Percentiles rank a stretch among this genome's conserved stretches.
phyloP scores from a whole-genome alignment of 2,113 vertebrate genomes.

The Phaethon lepturus region DNA sequence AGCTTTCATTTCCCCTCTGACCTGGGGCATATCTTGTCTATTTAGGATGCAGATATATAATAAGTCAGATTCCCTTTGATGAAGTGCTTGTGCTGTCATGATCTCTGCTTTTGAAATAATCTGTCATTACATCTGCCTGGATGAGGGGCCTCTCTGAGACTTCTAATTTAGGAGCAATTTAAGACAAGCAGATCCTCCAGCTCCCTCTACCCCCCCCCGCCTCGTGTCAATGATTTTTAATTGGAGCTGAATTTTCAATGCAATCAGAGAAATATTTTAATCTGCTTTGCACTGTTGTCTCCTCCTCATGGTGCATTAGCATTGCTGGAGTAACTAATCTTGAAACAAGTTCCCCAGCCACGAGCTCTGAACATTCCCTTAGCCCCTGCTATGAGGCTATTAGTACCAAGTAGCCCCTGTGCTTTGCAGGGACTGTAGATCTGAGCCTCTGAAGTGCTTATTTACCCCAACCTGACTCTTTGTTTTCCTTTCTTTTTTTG shows the following conservation, averaged over 20 bases:
- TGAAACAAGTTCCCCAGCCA: not conserved
- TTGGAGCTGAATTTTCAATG: conserved; percentile 33
- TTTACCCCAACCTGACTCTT: not conserved
- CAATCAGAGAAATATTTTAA: conserved; percentile 8
- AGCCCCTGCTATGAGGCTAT: not conserved
- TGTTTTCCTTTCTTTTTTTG: not conserved
- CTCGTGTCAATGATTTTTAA: not conserved
- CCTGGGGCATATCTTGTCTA: not conserved
- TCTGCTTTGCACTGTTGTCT: not conserved
- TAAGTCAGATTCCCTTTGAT: not conserved
- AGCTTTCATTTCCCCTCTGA: not conserved
- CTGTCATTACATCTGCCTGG: not conserved
- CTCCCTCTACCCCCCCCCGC: too few relatives aligned
- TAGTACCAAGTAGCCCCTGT: not conserved
- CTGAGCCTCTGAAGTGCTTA: not conserved
- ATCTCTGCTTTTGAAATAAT: not conserved
- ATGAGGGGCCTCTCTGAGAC: not conserved
- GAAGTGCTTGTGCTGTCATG: not conserved
- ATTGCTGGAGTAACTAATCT: not conserved
- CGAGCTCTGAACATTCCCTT: not conserved
- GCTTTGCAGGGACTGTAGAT: not conserved
- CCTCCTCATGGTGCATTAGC: not conserved
- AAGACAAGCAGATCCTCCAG: not conserved
- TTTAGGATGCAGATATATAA: not conserved
- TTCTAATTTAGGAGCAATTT: conserved; percentile 4